Conservation (phyloP, 2,888 invertebrate species). For the Elegia similella region DNA sequence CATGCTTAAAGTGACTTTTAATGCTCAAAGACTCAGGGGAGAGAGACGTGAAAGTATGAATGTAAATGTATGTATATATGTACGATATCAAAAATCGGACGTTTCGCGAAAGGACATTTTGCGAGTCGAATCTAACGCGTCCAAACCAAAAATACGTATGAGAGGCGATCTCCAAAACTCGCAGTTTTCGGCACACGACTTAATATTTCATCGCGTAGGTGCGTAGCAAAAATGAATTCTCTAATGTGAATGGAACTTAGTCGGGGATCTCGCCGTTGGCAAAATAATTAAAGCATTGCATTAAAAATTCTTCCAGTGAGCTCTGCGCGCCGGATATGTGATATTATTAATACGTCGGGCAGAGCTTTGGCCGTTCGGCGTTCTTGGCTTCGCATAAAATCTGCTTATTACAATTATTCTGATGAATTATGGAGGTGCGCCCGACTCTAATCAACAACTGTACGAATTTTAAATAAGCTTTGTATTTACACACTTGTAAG, state of each 20-base stretch:
- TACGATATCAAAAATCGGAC: too few relatives aligned
- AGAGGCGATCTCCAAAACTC: conserved; percentile 70
- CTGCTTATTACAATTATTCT: conserved; percentile 43
- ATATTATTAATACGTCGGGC: conserved; percentile 74
- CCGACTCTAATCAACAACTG: conserved; percentile 17
- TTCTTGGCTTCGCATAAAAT: conserved; percentile 46
- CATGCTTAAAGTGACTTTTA: too few relatives aligned
- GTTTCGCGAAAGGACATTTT: too few relatives aligned
- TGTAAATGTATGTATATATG: too few relatives aligned
- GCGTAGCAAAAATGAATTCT: conserved; percentile 75
- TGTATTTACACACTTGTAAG: background rate
- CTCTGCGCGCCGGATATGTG: conserved; percentile 74
- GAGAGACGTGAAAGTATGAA: too few relatives aligned
- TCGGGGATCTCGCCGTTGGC: conserved; percentile 53
- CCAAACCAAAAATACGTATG: conserved; percentile 40
- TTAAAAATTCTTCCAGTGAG: conserved; percentile 79
- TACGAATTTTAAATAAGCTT: conserved; percentile 15
- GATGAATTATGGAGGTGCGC: conserved; percentile 24
- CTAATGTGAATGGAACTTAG: conserved; percentile 81
- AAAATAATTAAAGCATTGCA: conserved; percentile 80
- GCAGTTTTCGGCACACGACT: conserved; percentile 72
- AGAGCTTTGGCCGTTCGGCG: conserved; percentile 38
- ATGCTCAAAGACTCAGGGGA: too few relatives aligned
- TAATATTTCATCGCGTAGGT: conserved; percentile 57
- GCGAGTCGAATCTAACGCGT: too few relatives aligned